Evolutionary conservation across 2,888 invertebrate genomes (phyloP), one percentile per base, ranked within the genome.

Genomic region (Drosophila anomalata): DNA sequence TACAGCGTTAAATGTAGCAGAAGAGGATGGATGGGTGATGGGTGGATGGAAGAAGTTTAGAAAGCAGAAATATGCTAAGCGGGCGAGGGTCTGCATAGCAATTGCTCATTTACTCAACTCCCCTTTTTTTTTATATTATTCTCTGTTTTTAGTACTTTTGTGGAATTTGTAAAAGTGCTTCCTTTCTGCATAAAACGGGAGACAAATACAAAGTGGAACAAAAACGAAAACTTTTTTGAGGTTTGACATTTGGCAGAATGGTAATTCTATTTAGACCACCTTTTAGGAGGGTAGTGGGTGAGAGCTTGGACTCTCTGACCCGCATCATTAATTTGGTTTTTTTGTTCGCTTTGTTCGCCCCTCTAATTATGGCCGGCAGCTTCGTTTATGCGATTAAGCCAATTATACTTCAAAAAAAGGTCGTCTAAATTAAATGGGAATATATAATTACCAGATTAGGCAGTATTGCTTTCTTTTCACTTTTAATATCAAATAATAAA

Each of bases 1-100:
- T 17, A 39, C 54, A 47, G 58, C 58, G 82, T 81, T 85, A 75
- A 82, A 81, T 82, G 79, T 82, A 75, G 59, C 82, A 79, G 73
- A 70, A 75, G 71, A 48, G 80, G 17, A 70, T 39, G 47, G 33
- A n/a, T 12, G 9, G 39, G 42, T 17, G 17, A 17, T 17, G 17
- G 17, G 17, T 1, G 17, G 17, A 17, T 17, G 17, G 17, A 17
- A 17, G 17, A 1, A 17, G 17, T 17, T 17, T 17, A 22, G 87
- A 84, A 87, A 81, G 87, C 74, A 73, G 65, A 77, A 79, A 77
- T 87, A 87, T 84, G 85, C 77, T 75, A 82, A 82, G 76, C 83
- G 73, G 47, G 51, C 9, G 77, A 68, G 61, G 79, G 79, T 82
- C 79, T 87, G 82, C 82, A 82, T 85, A 79, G 82, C 87, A 79